A percentile compares a stretch with the other conserved stretches of the same genome.
Conservation (phyloP, 1,140 invertebrate genomes). For the Ceratitis capitata region DNA sequence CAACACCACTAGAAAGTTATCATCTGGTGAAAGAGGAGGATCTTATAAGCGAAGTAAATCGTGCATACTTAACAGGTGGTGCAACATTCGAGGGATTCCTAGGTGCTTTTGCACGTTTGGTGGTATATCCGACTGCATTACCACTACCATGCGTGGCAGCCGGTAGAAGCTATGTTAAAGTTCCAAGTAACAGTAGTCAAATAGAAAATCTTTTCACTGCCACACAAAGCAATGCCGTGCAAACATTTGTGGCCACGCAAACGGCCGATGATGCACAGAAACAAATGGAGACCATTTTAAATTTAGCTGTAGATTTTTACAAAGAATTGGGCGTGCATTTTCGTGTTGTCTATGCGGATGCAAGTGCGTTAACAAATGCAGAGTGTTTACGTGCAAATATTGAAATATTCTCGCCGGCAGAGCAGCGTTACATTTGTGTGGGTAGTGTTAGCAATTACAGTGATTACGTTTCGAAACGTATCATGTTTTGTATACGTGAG, state of each 20-base stretch:
- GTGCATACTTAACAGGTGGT: constrained; percentile 71
- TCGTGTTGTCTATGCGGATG: constrained; percentile 67
- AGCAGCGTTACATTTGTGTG: constrained; percentile 70
- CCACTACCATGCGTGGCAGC: constrained; percentile 70
- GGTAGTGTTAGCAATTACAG: constrained; percentile 70
- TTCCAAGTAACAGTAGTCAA: constrained; percentile 46
- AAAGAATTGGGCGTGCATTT: constrained; percentile 68
- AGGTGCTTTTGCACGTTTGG: constrained; percentile 70
- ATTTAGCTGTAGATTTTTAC: constrained; percentile 67
- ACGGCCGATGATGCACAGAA: constrained; percentile 57
- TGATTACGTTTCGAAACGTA: constrained; percentile 73
- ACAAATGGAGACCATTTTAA: constrained; percentile 66
- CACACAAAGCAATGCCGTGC: constrained; percentile 69
- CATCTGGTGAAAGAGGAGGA: constrained; percentile 68
- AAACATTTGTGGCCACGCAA: constrained; percentile 67
- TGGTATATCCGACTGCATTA: constrained; percentile 67
- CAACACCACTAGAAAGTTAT: constrained; percentile 66
- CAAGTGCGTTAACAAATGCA: constrained; percentile 65
- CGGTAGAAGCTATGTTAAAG: constrained; percentile 70
- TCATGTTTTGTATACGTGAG: constrained; percentile 69
- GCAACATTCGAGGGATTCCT: constrained; percentile 71
- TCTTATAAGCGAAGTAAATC: constrained; percentile 63
- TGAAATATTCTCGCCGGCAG: constrained; percentile 71
- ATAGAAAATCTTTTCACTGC: constrained; percentile 68
- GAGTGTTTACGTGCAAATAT: constrained; percentile 71